These are phyloP conservation scores for Plemyria rubiginata DNA, from an alignment of 2,888 invertebrate species.

Conservation along the genomic window DNA sequence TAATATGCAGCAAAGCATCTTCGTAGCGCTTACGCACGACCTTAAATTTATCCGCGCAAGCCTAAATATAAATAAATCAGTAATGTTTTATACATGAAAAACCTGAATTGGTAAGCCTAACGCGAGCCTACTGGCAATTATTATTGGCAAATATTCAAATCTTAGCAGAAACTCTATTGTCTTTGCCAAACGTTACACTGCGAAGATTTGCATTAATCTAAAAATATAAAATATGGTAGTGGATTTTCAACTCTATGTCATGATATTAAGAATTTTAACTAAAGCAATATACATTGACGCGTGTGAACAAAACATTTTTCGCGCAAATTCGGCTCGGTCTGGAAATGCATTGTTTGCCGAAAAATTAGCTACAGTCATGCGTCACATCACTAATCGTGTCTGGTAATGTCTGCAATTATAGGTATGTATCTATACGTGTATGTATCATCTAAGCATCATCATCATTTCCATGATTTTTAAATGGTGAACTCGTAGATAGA, in stretches of 20 bases:
- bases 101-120: constrained; percentile 18
- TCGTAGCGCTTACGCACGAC: constrained; percentile 9
- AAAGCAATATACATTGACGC: not conserved
- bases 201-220: constrained; percentile 11
- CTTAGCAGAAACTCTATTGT: constrained; percentile 20
- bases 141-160: constrained; percentile 31
- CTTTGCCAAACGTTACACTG: constrained; percentile 18
- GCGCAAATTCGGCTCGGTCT: constrained; percentile 12
- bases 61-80: constrained; percentile 14
- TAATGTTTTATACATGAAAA: constrained; percentile 25
- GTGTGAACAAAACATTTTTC: constrained; percentile 18
- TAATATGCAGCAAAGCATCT: not conserved
- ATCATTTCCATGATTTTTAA: too few species aligned
- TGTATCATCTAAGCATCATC: too few species aligned
- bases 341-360: constrained; percentile 13
- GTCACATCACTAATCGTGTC: constrained; percentile 3
- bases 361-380: constrained; percentile 13
- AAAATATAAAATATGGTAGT: constrained; percentile 4
- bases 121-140: constrained; percentile 20
- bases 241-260: constrained; percentile 9
- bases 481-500: too few species aligned
- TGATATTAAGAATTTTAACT: constrained; percentile 1
- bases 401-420: not conserved
- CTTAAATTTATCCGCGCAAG: constrained; percentile 17
- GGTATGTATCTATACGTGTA: not conserved